Percentiles rank a stretch among this genome's conserved stretches.
Conservation (phyloP, 2,113 vertebrate species). For the Burhinus bistriatus region DNA sequence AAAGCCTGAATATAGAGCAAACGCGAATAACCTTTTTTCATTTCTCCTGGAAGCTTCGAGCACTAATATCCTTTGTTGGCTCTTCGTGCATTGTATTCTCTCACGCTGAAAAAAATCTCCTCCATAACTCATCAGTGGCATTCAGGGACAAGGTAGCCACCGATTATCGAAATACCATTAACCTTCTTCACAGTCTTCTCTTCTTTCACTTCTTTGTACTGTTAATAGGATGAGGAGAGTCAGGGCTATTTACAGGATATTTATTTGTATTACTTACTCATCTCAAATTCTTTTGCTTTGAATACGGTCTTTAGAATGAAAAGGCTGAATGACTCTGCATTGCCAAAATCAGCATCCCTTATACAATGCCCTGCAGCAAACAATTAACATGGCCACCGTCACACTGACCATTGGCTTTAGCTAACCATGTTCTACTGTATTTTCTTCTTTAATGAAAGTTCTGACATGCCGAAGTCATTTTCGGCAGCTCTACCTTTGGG, state of each 20-base stretch:
- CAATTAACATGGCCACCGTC: background rate
- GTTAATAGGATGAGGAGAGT: background rate
- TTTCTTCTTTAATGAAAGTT: conserved; percentile 42
- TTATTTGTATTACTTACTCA: conserved; percentile 24
- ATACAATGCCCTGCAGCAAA: background rate
- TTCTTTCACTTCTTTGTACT: conserved; percentile 37
- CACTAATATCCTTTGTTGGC: conserved; percentile 35
- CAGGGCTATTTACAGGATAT: conserved; percentile 60
- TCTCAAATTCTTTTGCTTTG: conserved; percentile 51
- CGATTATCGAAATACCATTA: background rate
- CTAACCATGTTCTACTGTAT: background rate
- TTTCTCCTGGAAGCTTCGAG: conserved; percentile 61
- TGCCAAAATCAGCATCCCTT: conserved; percentile 16
- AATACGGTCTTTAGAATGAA: conserved; percentile 41
- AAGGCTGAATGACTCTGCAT: conserved; percentile 35
- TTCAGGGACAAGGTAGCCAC: background rate
- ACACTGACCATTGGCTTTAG: background rate
- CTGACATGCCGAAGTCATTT: conserved; percentile 69
- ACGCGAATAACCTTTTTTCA: background rate
- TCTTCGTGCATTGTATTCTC: background rate
- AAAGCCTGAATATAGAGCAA: conserved; percentile 38
- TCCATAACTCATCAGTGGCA: conserved; percentile 23
- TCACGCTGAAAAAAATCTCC: background rate
- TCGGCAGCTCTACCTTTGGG: conserved; percentile 31
- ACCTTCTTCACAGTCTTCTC: background rate